These are phyloP conservation scores for Danaus chrysippus DNA, from an alignment of 2,888 invertebrate genomes.

Conservation along the genomic window DNA sequence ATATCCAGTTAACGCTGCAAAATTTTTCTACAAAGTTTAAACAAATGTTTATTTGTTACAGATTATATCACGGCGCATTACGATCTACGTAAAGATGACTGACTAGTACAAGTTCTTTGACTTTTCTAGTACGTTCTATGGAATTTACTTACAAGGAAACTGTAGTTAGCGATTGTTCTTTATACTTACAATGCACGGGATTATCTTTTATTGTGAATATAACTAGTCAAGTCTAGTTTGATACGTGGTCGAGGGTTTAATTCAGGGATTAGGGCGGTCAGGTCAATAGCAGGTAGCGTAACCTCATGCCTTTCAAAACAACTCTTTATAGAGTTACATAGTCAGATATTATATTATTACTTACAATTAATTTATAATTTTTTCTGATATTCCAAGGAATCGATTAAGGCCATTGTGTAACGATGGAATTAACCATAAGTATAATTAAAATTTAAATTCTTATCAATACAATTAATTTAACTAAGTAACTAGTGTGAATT, in stretches of 20 bases:
- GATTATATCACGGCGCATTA: too few relatives aligned
- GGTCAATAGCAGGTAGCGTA: conserved; percentile 68
- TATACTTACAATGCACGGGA: too few relatives aligned
- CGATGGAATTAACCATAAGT: not conserved
- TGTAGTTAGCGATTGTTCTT: too few relatives aligned
- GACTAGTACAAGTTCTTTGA: not conserved
- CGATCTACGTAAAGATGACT: too few relatives aligned
- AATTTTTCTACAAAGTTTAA: conserved; percentile 41
- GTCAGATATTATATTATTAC: not conserved
- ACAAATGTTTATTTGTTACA: not conserved
- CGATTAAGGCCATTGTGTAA: not conserved
- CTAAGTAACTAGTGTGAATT: not conserved
- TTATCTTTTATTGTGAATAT: too few relatives aligned
- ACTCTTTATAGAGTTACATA: not conserved
- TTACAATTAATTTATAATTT: not conserved
- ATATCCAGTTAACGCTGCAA: conserved; percentile 61
- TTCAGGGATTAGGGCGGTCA: conserved; percentile 60
- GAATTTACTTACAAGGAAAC: not conserved
- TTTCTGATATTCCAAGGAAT: not conserved
- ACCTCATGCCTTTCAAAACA: conserved; percentile 31
- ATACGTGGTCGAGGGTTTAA: conserved; percentile 60
- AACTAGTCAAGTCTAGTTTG: conserved; percentile 44
- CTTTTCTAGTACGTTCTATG: not conserved
- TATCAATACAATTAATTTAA: not conserved
- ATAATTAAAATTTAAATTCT: not conserved